Conservation (phyloP, 2,888 invertebrate genomes). For the Eristalis arbustorum region DNA sequence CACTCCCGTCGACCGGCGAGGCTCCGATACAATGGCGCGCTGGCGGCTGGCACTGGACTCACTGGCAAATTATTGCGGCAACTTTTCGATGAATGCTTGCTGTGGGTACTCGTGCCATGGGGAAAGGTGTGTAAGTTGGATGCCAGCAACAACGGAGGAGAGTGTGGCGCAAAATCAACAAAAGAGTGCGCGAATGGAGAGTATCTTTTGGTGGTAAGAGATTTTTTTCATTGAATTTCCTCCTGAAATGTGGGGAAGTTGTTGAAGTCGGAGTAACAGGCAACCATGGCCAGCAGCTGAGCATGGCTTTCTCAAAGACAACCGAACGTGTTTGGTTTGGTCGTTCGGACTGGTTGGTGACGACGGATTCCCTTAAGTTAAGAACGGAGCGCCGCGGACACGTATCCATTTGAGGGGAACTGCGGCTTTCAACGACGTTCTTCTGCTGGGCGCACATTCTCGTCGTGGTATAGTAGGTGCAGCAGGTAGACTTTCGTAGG, state of each 20-base stretch:
- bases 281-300: slow-evolving; percentile 32
- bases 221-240: slow-evolving; percentile 63
- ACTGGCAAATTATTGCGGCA: slow-evolving; percentile 19
- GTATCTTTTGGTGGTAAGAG: slow-evolving; percentile 63
- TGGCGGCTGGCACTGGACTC: not conserved
- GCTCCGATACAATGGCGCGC: not conserved
- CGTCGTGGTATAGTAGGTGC: slow-evolving; percentile 54
- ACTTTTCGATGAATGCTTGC: slow-evolving; percentile 23
- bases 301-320: slow-evolving; percentile 14
- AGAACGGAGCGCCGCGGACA: not conserved
- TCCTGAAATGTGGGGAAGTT: slow-evolving; percentile 71
- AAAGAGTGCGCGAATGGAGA: slow-evolving; percentile 59
- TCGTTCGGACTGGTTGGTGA: not conserved
- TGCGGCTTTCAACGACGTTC: not conserved
- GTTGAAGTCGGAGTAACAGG: slow-evolving; percentile 64
- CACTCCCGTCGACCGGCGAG: not conserved
- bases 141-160: slow-evolving; percentile 32
- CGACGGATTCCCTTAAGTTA: not conserved
- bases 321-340: slow-evolving; percentile 8
- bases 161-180: slow-evolving; percentile 34
- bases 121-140: slow-evolving; percentile 52
- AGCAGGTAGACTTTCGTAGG: slow-evolving; percentile 58
- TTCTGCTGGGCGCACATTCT: slow-evolving; percentile 48
- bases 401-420: slow-evolving; percentile 42
- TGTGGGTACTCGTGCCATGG: slow-evolving; percentile 31